A percentile compares a stretch with the other conserved stretches of the same genome.
Evolutionary conservation across 2,797 vertebrate genomes (phyloP).

Genomic region (Triplophysa bombifrons): DNA sequence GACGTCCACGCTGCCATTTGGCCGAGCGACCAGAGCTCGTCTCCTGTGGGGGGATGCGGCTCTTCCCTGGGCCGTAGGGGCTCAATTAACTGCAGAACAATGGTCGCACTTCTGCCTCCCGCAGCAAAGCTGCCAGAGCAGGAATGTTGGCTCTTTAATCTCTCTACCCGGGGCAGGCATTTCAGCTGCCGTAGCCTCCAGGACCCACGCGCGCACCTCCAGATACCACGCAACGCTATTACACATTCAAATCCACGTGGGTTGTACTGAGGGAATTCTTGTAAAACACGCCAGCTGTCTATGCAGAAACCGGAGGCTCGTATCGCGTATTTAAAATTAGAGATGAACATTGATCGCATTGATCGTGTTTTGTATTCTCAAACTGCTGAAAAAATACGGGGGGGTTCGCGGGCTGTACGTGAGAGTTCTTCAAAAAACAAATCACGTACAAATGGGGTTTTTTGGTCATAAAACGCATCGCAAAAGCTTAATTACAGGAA

Average conservation of each 20-base stretch:
- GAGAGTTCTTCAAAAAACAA: slow-evolving; percentile 4
- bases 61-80: slow-evolving; percentile 47
- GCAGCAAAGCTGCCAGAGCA: slow-evolving; percentile 75
- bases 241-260: slow-evolving; percentile 46
- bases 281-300: slow-evolving; percentile 44
- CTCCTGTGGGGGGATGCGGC: slow-evolving; percentile 48
- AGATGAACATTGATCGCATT: slow-evolving; percentile 23
- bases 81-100: slow-evolving; percentile 68
- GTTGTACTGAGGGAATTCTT: slow-evolving; percentile 39
- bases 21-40: slow-evolving; percentile 36
- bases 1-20: slow-evolving; percentile 49
- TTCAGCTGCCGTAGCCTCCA: slow-evolving; percentile 45
- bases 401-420: neutral
- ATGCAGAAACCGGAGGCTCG: slow-evolving; percentile 12
- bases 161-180: slow-evolving; percentile 70
- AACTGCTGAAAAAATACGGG: neutral
- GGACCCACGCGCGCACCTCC: slow-evolving; percentile 49
- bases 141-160: slow-evolving; percentile 67
- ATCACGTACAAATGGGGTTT: slow-evolving; percentile 9
- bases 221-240: slow-evolving; percentile 32
- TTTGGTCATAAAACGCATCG: slow-evolving; percentile 22
- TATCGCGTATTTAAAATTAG: slow-evolving; percentile 32
- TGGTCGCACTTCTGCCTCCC: slow-evolving; percentile 55
- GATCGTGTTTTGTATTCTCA: neutral
- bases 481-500: slow-evolving; percentile 47